These are phyloP conservation scores for Tachina fera DNA, from an alignment of 2,888 invertebrate species.

Conservation along the genomic window DNA sequence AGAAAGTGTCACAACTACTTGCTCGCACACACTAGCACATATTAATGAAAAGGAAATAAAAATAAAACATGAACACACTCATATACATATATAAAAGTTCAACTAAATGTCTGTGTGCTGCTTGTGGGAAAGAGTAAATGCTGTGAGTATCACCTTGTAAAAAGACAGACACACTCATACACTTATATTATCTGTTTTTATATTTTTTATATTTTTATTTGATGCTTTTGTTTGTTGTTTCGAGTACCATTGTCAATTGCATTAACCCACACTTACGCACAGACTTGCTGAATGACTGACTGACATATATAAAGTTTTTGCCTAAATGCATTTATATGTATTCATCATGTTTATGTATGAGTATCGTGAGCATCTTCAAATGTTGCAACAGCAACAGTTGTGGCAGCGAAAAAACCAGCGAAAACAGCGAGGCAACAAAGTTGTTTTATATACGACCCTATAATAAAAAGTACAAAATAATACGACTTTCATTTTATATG, in stretches of 20 bases:
- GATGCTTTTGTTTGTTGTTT: slow-evolving; percentile 9
- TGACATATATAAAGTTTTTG: not conserved
- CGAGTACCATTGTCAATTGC: slow-evolving; percentile 48
- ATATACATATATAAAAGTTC: not conserved
- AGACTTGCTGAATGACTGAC: not conserved
- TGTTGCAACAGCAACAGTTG: slow-evolving; percentile 21
- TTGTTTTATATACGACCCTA: slow-evolving; percentile 35
- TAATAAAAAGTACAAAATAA: slow-evolving; percentile 39
- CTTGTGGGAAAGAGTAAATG: not conserved
- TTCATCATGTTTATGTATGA: slow-evolving; percentile 47
- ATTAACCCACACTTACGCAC: slow-evolving; percentile 43
- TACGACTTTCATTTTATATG: slow-evolving; percentile 19
- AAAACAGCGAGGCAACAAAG: slow-evolving; percentile 1
- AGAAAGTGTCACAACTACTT: not conserved
- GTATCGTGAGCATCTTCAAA: not conserved
- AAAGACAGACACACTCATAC: not conserved
- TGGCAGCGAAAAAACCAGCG: not conserved
- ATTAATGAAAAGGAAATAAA: not conserved
- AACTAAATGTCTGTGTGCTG: not conserved
- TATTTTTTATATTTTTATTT: not conserved
- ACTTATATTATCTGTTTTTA: no score
- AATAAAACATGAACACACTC: not conserved
- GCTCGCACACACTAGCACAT: no score
- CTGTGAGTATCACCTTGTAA: slow-evolving; percentile 37
- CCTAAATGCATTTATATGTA: slow-evolving; percentile 29